A percentile compares a stretch with the other conserved stretches of the same genome.
Conservation (phyloP, 2,797 vertebrate genomes). For the Mastacembelus armatus region DNA sequence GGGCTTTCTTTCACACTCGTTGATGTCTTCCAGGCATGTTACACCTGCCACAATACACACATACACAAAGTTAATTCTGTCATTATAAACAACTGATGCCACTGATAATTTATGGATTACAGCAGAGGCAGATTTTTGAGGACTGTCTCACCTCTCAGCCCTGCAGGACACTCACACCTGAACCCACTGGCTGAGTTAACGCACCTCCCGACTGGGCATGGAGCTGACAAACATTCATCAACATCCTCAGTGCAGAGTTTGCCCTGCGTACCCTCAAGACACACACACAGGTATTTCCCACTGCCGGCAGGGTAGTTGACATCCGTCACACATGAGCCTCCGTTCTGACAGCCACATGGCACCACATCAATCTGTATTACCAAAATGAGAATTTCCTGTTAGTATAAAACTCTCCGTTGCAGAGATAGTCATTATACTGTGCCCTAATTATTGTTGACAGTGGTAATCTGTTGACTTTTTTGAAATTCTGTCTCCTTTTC, state of each 20-base stretch:
- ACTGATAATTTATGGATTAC: not conserved
- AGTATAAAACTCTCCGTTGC: no score
- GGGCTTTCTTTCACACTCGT: constrained; percentile 81
- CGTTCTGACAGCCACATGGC: constrained; percentile 82
- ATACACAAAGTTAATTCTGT: not conserved
- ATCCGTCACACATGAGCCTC: constrained; percentile 84
- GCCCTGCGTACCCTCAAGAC: constrained; percentile 79
- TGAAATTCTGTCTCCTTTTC: not conserved
- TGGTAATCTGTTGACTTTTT: no score
- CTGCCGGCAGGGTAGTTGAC: constrained; percentile 85
- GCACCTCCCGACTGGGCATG: constrained; percentile 75
- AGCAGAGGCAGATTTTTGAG: not conserved
- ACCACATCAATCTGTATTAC: constrained; percentile 79
- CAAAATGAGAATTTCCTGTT: not conserved
- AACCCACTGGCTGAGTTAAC: constrained; percentile 55
- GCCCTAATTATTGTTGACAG: no score
- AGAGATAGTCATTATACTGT: no score
- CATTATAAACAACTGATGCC: no score
- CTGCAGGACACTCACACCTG: constrained; percentile 79
- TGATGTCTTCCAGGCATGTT: constrained; percentile 82
- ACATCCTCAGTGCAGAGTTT: constrained; percentile 76
- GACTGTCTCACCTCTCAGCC: constrained; percentile 79
- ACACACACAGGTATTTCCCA: constrained; percentile 86
- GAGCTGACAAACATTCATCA: constrained; percentile 72
- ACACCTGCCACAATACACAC: constrained; percentile 66